These are phyloP conservation scores for Protonibea diacanthus DNA, from an alignment of 2,797 vertebrate genomes.

Conservation along the genomic window DNA sequence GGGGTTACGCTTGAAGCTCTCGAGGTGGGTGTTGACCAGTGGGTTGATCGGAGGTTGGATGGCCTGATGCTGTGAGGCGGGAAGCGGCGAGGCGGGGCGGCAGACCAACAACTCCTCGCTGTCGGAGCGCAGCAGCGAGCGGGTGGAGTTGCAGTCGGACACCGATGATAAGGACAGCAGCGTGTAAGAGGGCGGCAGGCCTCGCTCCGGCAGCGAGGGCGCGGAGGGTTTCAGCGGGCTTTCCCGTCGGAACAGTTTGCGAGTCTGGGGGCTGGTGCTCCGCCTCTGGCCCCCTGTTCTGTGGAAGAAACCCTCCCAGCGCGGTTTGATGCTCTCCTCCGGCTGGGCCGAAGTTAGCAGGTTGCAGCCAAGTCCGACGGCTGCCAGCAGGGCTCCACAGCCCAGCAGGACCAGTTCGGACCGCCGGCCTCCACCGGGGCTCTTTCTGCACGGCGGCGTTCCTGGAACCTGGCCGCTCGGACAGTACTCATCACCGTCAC, in stretches of 20 bases:
- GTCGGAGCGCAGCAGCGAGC: slow-evolving; percentile 92
- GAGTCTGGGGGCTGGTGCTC: slow-evolving; percentile 91
- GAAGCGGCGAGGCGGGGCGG: slow-evolving; percentile 80
- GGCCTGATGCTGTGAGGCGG: slow-evolving; percentile 60
- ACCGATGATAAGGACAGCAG: slow-evolving; percentile 94
- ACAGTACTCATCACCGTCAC: slow-evolving; percentile 85
- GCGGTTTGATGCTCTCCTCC: slow-evolving; percentile 89
- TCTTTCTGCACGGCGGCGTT: slow-evolving; percentile 90
- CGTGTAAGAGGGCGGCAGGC: slow-evolving; percentile 87
- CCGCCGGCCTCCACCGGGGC: slow-evolving; percentile 87
- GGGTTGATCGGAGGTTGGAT: slow-evolving; percentile 87
- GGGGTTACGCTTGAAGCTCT: slow-evolving; percentile 96
- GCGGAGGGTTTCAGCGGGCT: slow-evolving; percentile 78
- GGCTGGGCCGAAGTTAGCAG: slow-evolving; percentile 86
- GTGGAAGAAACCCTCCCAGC: slow-evolving; percentile 94
- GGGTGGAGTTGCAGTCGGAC: slow-evolving; percentile 97
- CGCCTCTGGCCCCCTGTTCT: slow-evolving; percentile 88
- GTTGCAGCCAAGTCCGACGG: slow-evolving; percentile 92
- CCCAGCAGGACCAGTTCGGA: slow-evolving; percentile 93
- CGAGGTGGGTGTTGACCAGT: slow-evolving; percentile 93
- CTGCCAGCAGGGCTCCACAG: slow-evolving; percentile 93
- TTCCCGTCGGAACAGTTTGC: slow-evolving; percentile 92
- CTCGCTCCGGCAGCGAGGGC: slow-evolving; percentile 74
- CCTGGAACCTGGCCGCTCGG: slow-evolving; percentile 87
- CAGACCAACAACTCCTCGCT: slow-evolving; percentile 93